Evolutionary conservation across 2,113 vertebrate genomes (phyloP), one percentile per base, ranked within the genome.

Genomic region (Lepus americanus): DNA sequence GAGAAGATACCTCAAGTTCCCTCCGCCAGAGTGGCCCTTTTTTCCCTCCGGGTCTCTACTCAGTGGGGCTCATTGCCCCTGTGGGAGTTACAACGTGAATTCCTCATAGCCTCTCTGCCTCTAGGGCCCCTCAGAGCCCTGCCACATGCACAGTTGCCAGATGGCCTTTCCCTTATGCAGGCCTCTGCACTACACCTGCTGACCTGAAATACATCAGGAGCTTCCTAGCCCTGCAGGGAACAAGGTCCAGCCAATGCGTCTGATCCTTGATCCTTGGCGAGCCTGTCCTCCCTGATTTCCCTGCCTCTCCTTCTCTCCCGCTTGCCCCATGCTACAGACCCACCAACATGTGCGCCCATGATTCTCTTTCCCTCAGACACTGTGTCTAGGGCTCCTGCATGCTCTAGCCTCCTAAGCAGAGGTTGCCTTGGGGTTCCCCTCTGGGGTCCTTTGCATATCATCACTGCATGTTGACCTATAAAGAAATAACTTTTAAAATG

Each of bases 71-170:
- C 44, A 11, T 33, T 12, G 63, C 6, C 16, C 33, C 5, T 17
- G n/a, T 3, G 5, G 3, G 7, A 20, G 8, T 91, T n/a, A 20
- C 1, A 3, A 2, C 16, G 1, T 2, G 8, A 20, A 64, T 29
- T 82, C n/a, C 20, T 53, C 44, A 31, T 29, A 29, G 8, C 8
- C 3, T 53, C 33, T 67, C 69, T 66, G 31, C 64, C 59, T 53
- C 69, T 3, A 70, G 25, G n/a, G 0, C 12, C 9, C 33, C 9
- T 27, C 53, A 72, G n/a, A 61, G 13, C 63, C 5, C 0, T 6
- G 1, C 3, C 0, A n/a, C 44, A 25, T 22, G 23, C 63, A 73
- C 1, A 29, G 61, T 20, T 19, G 17, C 29, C 1, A 0, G 55
- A 36, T 6, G 1, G 11, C 6, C 39, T 59, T 61, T 29, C 55